Conservation (phyloP, 2,113 vertebrate species). For the Solea solea region DNA sequence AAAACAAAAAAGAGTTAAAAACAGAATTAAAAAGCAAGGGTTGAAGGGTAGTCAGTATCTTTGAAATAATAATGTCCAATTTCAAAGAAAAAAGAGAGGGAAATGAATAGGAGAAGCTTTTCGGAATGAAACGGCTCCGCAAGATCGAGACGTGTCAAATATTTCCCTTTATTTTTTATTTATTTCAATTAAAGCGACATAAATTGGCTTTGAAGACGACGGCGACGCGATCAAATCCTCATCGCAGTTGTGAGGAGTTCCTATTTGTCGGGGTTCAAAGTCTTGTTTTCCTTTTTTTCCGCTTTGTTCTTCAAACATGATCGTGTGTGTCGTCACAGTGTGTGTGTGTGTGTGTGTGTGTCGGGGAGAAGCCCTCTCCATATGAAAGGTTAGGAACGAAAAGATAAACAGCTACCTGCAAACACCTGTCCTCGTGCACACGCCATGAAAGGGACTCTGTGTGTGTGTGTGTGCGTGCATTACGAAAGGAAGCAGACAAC, state of each 20-base stretch:
- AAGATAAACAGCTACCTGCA: slow-evolving; percentile 83
- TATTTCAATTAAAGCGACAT: slow-evolving; percentile 66
- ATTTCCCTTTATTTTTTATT: slow-evolving; percentile 41
- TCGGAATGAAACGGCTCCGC: slow-evolving; percentile 54
- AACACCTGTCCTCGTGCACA: slow-evolving; percentile 80
- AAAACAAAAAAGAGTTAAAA: background rate
- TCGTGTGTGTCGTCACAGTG: slow-evolving; percentile 3
- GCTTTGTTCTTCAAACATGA: slow-evolving; percentile 73
- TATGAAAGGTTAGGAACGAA: slow-evolving; percentile 76
- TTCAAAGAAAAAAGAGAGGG: slow-evolving; percentile 49
- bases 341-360: slow-evolving; percentile 18
- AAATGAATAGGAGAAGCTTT: slow-evolving; percentile 58
- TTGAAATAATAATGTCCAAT: slow-evolving; percentile 70
- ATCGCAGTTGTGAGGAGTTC: slow-evolving; percentile 66
- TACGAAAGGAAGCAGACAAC: slow-evolving; percentile 26
- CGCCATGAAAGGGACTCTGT: slow-evolving; percentile 49
- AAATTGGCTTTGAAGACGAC: slow-evolving; percentile 73
- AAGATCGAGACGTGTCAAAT: slow-evolving; percentile 67
- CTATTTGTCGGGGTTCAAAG: slow-evolving; percentile 70
- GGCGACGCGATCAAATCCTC: slow-evolving; percentile 60
- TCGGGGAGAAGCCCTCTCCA: slow-evolving; percentile 62
- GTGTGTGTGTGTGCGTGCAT: background rate
- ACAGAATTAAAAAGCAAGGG: slow-evolving; percentile 7
- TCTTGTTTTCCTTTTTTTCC: slow-evolving; percentile 62
- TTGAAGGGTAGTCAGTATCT: slow-evolving; percentile 47